Percentiles rank a stretch among this genome's conserved stretches.
Conservation (phyloP, 2,888 invertebrate genomes). For the Clepsis dumicolana region DNA sequence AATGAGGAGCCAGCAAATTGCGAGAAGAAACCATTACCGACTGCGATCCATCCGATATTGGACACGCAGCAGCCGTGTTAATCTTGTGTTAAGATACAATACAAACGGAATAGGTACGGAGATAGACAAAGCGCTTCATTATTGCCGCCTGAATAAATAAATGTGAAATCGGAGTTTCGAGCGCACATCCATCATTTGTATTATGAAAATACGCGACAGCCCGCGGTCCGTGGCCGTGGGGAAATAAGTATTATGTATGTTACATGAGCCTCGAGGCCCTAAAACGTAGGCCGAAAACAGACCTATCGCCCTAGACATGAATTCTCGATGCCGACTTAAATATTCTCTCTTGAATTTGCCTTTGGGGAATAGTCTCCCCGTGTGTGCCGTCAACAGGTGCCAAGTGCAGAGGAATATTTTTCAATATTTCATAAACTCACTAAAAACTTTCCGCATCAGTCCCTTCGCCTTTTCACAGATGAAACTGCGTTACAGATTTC, state of each 20-base stretch:
- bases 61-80: slow-evolving; percentile 46
- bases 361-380: background rate
- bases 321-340: slow-evolving; percentile 12
- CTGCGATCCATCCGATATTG: slow-evolving; percentile 30
- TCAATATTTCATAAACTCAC: slow-evolving; percentile 44
- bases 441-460: slow-evolving; percentile 39
- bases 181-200: slow-evolving; percentile 38
- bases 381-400: slow-evolving; percentile 12
- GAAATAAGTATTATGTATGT: slow-evolving; percentile 38
- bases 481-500: slow-evolving; percentile 54
- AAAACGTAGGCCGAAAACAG: slow-evolving; percentile 13
- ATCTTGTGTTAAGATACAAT: slow-evolving; percentile 45
- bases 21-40: slow-evolving; percentile 47
- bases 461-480: slow-evolving; percentile 18
- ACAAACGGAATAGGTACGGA: slow-evolving; percentile 25
- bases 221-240: slow-evolving; percentile 24
- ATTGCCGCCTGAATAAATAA: slow-evolving; percentile 40
- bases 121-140: slow-evolving; percentile 39
- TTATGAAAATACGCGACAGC: slow-evolving; percentile 36
- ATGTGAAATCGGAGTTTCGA: slow-evolving; percentile 35
- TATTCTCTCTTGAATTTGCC: slow-evolving; percentile 19
- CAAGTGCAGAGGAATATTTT: slow-evolving; percentile 6
- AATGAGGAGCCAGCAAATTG: slow-evolving; percentile 46
- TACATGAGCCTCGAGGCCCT: slow-evolving; percentile 16
- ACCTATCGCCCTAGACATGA: slow-evolving; percentile 14